phyloP scores from a whole-genome alignment of 1,140 invertebrate genomes.

The Drosophila nikananu region DNA sequence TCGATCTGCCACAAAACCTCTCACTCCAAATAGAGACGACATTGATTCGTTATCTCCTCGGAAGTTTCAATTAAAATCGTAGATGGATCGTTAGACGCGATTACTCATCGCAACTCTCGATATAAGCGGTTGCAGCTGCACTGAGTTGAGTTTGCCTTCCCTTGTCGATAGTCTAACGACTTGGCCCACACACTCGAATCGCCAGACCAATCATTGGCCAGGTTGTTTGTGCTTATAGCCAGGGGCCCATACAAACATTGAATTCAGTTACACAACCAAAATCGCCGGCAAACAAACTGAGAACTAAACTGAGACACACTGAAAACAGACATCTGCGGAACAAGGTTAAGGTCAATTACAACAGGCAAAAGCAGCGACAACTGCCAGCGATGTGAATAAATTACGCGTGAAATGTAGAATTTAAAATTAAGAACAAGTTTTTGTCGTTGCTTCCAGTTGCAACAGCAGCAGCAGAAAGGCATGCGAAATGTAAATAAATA shows the following conservation, averaged over 20 bases:
- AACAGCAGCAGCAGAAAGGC: conserved; percentile 2
- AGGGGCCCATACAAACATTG: conserved; percentile 12
- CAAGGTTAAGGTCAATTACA: conserved; percentile 82
- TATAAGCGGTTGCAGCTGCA: conserved; percentile 27
- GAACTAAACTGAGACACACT: conserved; percentile 25
- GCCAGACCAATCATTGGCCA: conserved; percentile 32
- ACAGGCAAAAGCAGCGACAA: conserved; percentile 40
- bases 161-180: conserved; percentile 29
- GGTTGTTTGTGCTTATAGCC: conserved; percentile 12
- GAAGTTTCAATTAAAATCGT: conserved; percentile 20
- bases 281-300: conserved; percentile 29
- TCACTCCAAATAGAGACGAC: conserved; percentile 8
- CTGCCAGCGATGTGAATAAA: conserved; percentile 60
- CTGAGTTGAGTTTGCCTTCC: conserved; percentile 18
- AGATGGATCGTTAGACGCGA: conserved; percentile 15
- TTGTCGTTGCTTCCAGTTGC: conserved; percentile 30
- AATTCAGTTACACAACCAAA: conserved; percentile 38
- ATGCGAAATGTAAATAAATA: conserved; percentile 37
- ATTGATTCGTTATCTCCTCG: conserved; percentile 16
- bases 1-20: conserved; percentile 2
- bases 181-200: conserved; percentile 35
- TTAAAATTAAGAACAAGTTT: conserved; percentile 73
- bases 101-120: conserved; percentile 20
- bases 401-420: conserved; percentile 71
- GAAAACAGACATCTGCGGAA: conserved; percentile 49